A percentile compares a stretch with the other conserved stretches of the same genome.
Conservation (phyloP, 2,888 invertebrate genomes). For the Nymphalis c-album region DNA sequence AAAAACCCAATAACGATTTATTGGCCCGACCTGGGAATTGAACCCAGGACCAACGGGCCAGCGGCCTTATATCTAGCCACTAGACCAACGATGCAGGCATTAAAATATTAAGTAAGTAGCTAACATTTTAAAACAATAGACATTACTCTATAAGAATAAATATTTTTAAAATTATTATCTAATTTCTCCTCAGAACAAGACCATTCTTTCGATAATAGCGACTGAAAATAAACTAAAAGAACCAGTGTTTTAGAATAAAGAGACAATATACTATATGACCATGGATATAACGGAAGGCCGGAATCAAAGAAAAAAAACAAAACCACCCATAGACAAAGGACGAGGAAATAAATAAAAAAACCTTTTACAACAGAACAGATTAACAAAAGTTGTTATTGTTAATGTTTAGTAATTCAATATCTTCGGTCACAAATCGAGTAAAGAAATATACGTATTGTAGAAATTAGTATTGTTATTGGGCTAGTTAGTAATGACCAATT, state of each 20-base stretch:
- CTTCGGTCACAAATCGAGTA: no score
- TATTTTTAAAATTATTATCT: background rate
- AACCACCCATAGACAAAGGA: constrained; percentile 20
- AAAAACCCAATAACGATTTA: no score
- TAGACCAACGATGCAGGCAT: no score
- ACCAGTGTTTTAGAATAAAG: constrained; percentile 10
- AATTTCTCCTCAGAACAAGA: background rate
- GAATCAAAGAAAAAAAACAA: constrained; percentile 21
- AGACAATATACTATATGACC: constrained; percentile 20
- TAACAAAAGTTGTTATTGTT: background rate
- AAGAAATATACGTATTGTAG: no score
- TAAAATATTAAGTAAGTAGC: no score
- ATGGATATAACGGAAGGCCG: constrained; percentile 29
- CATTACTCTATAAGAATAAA: background rate
- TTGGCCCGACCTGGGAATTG: no score
- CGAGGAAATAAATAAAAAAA: constrained; percentile 20
- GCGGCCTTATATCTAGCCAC: no score
- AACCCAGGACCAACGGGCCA: no score
- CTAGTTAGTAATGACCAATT: no score
- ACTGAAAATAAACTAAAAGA: background rate
- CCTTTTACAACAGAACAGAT: background rate
- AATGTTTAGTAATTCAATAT: no score
- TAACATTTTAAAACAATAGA: no score
- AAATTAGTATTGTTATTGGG: no score
- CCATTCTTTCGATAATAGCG: constrained; percentile 3